Base-by-base conservation (phyloP, 2,797 vertebrate genomes). In the Chaetophractus vellerosus region DNA sequence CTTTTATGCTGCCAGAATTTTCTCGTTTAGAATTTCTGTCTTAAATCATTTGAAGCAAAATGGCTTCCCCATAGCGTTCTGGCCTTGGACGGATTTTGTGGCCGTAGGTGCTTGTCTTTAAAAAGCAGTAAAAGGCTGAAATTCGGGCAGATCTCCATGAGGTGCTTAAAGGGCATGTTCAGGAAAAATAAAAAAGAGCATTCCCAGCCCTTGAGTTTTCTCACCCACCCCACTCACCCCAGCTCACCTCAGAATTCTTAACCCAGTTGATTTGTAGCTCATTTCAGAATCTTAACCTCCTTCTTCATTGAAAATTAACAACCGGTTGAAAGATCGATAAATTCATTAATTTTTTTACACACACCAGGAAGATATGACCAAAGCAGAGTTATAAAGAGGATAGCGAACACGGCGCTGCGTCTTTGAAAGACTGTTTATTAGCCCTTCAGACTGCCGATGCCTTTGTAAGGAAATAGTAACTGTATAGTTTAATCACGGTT, bases 371-470 rank as follows among this genome's bases (percentile, higher is more conserved):
- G 63, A 23, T 18, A 21, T 2, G 8, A 41, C 63, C 93, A 78
- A 78, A 79, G 45, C 55, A 2, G 14, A 63, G 18, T 23, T 9
- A 31, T 4, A 3, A 45, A 38, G 24, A 31, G 33, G 64, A 33
- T 24, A 19, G 36, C 36, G 28, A 61, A 41, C 41, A 24, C 36
- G 66, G 45, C 48, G 69, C 48, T 74, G 23, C 50, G 4, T 91
- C 78, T 96, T 86, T 94, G 71, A 89, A 88, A 76, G 50, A 2
- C 79, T 57, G 68, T 63, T 57, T 78, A n/a, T 61, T 64, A 85
- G 96, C 76, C 76, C 91, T 96, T 97, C 75, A 52, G 68, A 89
- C 93, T 97, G 81, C 89, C 91, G 71, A 87, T 97, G 92, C 83
- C 97, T 98, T 95, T 95, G 57, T 93, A 81, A 93, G 90, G 91